A percentile compares a stretch with the other conserved stretches of the same genome.
phyloP scores from a whole-genome alignment of 2,113 vertebrate genomes.

The Tenebrosternarchus preto region DNA sequence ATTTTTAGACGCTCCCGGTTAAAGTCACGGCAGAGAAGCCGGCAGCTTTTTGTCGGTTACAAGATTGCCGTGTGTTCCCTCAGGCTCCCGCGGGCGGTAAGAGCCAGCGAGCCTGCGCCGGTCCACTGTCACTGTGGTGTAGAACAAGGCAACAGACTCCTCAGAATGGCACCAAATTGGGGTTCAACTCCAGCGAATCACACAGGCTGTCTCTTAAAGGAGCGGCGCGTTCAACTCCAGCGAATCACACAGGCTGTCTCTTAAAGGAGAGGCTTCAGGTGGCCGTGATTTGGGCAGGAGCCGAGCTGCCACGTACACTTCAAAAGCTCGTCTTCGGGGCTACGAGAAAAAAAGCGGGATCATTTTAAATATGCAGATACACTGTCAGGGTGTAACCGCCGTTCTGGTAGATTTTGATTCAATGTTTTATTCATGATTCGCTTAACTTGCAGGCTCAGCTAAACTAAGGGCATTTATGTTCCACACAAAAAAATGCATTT shows the following conservation, averaged over 20 bases:
- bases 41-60: conserved; percentile 4
- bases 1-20: conserved; percentile 7
- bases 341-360: no score
- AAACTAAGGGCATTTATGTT: background rate
- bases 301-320: no score
- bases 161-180: conserved; percentile 20
- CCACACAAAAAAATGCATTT: no score
- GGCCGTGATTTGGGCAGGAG: no score
- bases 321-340: no score
- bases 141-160: conserved; percentile 2
- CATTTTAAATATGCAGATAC: no score
- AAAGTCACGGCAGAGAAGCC: conserved; percentile 3
- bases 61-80: conserved; percentile 11
- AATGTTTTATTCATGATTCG: background rate
- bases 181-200: background rate
- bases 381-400: background rate
- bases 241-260: background rate
- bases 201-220: background rate
- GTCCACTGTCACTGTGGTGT: conserved; percentile 14
- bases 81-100: background rate
- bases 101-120: background rate
- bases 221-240: background rate
- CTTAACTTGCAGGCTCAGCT: background rate
- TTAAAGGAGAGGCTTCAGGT: background rate
- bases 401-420: background rate